phyloP scores from a whole-genome alignment of 2,888 invertebrate species.

The Schizaphis graminum region DNA sequence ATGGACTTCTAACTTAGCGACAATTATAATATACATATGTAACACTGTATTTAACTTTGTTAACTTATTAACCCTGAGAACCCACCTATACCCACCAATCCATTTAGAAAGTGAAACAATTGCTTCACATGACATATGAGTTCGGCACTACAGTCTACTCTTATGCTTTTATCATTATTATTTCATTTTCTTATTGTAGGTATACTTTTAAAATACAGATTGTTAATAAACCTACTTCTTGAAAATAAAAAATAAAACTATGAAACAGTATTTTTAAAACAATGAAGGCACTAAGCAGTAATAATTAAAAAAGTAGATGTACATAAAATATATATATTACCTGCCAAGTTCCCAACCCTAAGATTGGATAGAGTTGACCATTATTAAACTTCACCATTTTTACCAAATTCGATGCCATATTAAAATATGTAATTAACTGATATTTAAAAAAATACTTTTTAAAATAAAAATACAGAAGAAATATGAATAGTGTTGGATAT shows the following conservation, averaged over 20 bases:
- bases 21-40: too few relatives aligned
- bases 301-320: background rate
- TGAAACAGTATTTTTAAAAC: background rate
- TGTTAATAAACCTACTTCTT: too few relatives aligned
- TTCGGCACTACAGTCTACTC: too few relatives aligned
- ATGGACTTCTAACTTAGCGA: too few relatives aligned
- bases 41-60: too few relatives aligned
- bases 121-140: too few relatives aligned
- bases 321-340: constrained; percentile 68
- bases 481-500: background rate
- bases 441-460: background rate
- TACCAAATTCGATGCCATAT: constrained; percentile 45
- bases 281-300: background rate
- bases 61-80: too few relatives aligned
- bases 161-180: too few relatives aligned
- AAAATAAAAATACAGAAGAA: background rate
- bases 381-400: constrained; percentile 71
- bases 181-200: too few relatives aligned
- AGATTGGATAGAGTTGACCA: constrained; percentile 72
- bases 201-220: too few relatives aligned
- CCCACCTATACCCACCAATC: too few relatives aligned
- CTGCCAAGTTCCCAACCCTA: constrained; percentile 75
- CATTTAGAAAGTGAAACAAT: too few relatives aligned
- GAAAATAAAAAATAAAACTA: background rate
- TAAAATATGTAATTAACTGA: background rate